Base-by-base conservation (phyloP, 1,140 invertebrate genomes). In the Ceratitis capitata region DNA sequence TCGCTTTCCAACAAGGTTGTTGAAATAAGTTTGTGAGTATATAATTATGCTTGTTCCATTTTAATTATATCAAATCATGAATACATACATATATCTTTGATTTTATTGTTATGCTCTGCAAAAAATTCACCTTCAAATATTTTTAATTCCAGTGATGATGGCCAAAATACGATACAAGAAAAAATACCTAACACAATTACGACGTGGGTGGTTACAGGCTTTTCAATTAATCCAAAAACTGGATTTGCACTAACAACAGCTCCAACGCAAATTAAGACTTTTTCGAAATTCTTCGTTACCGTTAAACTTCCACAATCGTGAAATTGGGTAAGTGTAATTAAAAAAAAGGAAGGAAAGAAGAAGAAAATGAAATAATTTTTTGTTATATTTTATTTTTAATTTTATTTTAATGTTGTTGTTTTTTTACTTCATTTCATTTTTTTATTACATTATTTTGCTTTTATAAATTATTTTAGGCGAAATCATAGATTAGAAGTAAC, bases 151-250 rank as follows among this genome's bases (percentile, higher is more conserved):
- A 83, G 82, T 86, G 64, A 7, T 19, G 47, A 74, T 23, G 85
- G 85, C 5, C 26, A 74, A 19, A 49, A 49, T 53, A 45, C 9
- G 14, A 92, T 92, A 53, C 53, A 42, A 0, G 89, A 89, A 69
- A 92, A 90, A 82, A 95, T 98, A 42, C 98, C 98, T 0, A 96
- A 97, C 87, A 96, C 97, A 0, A 97, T 99, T 14, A 98, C 97
- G 0, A 97, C 97, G 1, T 99, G 98, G 98, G 94, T 97, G 26
- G 94, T 99, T 0, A 97, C 96, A 47, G 98, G 97, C 1, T 99
- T 99, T 91, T 97, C 98, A 0, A 93, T 99, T 56, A 97, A 98
- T 92, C 93, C 96, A 0, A 93, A 95, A 12, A 92, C 95, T 84
- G 98, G 98, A 26, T 93, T 99, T 0, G 98, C 97, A 2, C 92